phyloP scores from a whole-genome alignment of 2,888 invertebrate genomes.

The Cephus pulcher region DNA sequence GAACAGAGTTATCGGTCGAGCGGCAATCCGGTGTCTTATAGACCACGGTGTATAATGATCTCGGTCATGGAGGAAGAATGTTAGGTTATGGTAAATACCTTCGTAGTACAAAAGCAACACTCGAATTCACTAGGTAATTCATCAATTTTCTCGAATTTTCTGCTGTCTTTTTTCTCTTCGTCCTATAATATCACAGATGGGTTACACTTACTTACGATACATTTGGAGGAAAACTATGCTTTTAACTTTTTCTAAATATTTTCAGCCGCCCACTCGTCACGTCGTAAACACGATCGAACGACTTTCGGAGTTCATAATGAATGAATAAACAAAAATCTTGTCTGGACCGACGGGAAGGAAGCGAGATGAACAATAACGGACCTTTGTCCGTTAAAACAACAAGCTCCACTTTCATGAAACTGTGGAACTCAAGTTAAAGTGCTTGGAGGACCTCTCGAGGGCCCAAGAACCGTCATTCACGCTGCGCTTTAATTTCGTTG shows the following conservation, averaged over 20 bases:
- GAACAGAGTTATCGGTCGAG: slow-evolving; percentile 2
- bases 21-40: background rate
- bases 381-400: background rate
- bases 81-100: slow-evolving; percentile 75
- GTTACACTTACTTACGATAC: slow-evolving; percentile 40
- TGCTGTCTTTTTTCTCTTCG: slow-evolving; percentile 75
- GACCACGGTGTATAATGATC: background rate
- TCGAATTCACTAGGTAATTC: slow-evolving; percentile 95
- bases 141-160: slow-evolving; percentile 80
- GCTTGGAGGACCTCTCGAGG: background rate
- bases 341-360: background rate
- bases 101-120: slow-evolving; percentile 97
- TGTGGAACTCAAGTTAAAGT: background rate
- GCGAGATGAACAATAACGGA: background rate
- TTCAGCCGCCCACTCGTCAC: background rate
- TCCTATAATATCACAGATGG: slow-evolving; percentile 63
- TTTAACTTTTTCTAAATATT: background rate
- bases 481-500: background rate
- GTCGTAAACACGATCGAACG: background rate
- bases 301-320: background rate
- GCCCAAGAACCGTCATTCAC: background rate
- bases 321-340: background rate
- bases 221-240: background rate
- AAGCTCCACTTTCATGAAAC: background rate
- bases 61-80: slow-evolving; percentile 29